Percentiles rank a stretch among this genome's conserved stretches.
Conservation (phyloP, 2,888 invertebrate species). For the Phrixothrix hirtus region DNA sequence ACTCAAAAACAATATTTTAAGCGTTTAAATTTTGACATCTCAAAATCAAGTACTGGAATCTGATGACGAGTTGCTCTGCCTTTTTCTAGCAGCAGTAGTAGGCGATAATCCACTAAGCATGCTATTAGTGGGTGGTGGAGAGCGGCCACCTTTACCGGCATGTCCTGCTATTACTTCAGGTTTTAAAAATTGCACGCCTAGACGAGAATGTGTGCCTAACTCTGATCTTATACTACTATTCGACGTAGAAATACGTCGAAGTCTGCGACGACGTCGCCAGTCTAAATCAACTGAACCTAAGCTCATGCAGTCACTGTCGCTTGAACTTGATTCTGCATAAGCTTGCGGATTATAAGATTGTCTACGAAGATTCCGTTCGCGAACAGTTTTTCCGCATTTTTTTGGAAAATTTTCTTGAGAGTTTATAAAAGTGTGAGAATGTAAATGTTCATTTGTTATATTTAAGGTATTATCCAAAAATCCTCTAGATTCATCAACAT, state of each 20-base stretch:
- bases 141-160: conserved; percentile 47
- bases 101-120: conserved; percentile 62
- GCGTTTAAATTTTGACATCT: too few relatives aligned
- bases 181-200: conserved; percentile 52
- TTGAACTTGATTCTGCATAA: conserved; percentile 60
- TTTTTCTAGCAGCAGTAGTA: conserved; percentile 55
- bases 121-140: conserved; percentile 62
- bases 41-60: conserved; percentile 53
- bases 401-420: conserved; percentile 51
- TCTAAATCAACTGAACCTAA: conserved; percentile 55
- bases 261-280: conserved; percentile 51
- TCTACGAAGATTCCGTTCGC: conserved; percentile 60
- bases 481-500: conserved; percentile 24
- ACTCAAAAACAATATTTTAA: not conserved
- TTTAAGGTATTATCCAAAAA: conserved; percentile 20
- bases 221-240: conserved; percentile 55
- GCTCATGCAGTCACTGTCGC: conserved; percentile 57
- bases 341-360: conserved; percentile 64
- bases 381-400: conserved; percentile 56
- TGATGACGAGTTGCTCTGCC: conserved; percentile 45
- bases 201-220: conserved; percentile 47
- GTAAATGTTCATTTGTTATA: conserved; percentile 46
- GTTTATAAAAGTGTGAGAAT: conserved; percentile 60
- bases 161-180: conserved; percentile 48
- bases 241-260: conserved; percentile 51